Evolutionary conservation across 2,888 invertebrate genomes (phyloP), one percentile per base, ranked within the genome.

Genomic region (Platypus cylindrus): DNA sequence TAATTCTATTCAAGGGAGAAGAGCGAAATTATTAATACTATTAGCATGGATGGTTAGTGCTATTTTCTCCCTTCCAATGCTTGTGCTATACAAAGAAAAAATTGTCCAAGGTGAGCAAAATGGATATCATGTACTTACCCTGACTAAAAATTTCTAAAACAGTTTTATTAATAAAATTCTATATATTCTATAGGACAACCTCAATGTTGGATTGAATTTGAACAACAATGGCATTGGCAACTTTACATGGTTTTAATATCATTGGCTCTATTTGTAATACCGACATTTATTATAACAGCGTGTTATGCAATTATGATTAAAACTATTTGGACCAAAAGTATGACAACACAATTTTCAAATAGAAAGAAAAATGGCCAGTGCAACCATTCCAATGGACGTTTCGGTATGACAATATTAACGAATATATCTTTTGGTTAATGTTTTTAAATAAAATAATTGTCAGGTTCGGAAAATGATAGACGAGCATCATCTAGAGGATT

Each of bases 271-370:
- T 90, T 93, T 62, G 75, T 86, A 32, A 65, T 87, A 16, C 93
- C 93, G 0, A 83, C 90, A 0, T 53, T 90, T 34, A 81, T 91
- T 46, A 93, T 93, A 42, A 77, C 84, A 3, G 80, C 81, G 3
- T 93, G 93, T 58, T 93, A 93, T 59, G 77, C 83, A 5, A 76
- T 90, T 49, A 93, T 93, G 50, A 87, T 93, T 2, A 71, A 79
- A 53, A 90, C 91, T 5, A 91, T 93, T 48, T 93, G 91, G 93
- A 78, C 82, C 3, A 86, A 86, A 55, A 78, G 79, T 52, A n/a
- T n/a, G n/a, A 73, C 29, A 7, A 24, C 29, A 7, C 43, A 35
- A 8, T 41, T 44, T 36, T 23, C 41, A n/a, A 34, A 32, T 25
- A 33, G 35, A 8, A 36, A 17, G 13, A 33, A 26, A 13, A 33